These are phyloP conservation scores for Scatophagus argus DNA, from an alignment of 2,113 vertebrate genomes.

Conservation along the genomic window DNA sequence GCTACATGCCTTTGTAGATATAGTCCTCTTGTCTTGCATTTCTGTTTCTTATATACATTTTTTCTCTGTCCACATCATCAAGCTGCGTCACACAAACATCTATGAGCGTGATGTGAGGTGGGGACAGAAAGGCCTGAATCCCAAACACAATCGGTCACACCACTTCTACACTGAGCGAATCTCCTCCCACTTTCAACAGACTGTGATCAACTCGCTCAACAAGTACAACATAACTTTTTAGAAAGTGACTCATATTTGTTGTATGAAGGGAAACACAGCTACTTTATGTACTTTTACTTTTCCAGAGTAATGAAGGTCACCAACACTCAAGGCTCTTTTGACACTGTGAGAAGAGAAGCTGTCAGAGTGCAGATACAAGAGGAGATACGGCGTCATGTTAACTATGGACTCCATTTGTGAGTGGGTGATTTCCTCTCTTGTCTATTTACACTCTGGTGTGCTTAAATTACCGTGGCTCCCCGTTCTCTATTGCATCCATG, in stretches of 20 bases:
- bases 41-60: neutral
- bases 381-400: conserved; percentile 67
- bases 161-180: conserved; percentile 75
- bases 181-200: conserved; percentile 72
- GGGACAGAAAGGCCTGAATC: conserved; percentile 74
- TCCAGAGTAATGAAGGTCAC: conserved; percentile 57
- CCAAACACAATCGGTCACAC: conserved; percentile 72
- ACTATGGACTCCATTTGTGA: conserved; percentile 71
- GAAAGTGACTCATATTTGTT: too few relatives aligned
- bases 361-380: conserved; percentile 54
- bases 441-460: too few relatives aligned
- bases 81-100: conserved; percentile 81
- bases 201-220: conserved; percentile 65
- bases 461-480: too few relatives aligned
- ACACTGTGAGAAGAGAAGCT: conserved; percentile 63
- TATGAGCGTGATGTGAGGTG: conserved; percentile 76
- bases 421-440: conserved; percentile 15
- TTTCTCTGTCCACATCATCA: neutral
- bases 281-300: neutral
- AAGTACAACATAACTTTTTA: conserved; percentile 41
- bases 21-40: neutral
- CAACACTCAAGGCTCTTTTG: conserved; percentile 43
- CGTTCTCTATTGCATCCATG: too few relatives aligned
- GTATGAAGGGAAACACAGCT: too few relatives aligned
- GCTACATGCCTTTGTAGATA: neutral